Base-by-base conservation (phyloP, 2,888 invertebrate species). In the Ophraella communa region DNA sequence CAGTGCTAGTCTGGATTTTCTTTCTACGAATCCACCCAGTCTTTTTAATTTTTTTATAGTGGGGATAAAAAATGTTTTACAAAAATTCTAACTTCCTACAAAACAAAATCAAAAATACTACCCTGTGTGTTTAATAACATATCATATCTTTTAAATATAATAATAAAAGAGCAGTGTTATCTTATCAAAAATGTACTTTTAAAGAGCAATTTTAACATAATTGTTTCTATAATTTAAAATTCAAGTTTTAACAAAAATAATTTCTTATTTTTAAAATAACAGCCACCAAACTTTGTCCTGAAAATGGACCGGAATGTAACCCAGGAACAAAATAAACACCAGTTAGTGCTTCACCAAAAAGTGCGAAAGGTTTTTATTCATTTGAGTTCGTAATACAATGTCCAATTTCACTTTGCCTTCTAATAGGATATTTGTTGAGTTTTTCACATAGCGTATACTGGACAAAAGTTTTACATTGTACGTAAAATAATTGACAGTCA, bases 401-500 rank as follows among this genome's bases (percentile, higher is more conserved):
- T 52, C 60, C 60, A 30, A 60, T 60, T 60, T 52, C 5, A 52
- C 52, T 18, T 27, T 42, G 52, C 52, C 44, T 52, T 52, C 52
- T 27, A 27, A 60, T 52, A 52, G 58, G 39, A 62, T 62, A 62
- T 62, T 60, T 57, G 49, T 35, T 35, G 62, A 59, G 47, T 64
- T 59, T 62, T 64, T 52, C 53, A 49, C 59, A 54, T 54, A 49
- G 42, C 58, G 54, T 47, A 54, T 44, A 10, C 58, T 7, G 54
- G 49, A 59, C 59, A 54, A 53, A 64, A 64, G 20, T 64, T 64
- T 64, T 39, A 44, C 54, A 64, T 64, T 59, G 53, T 49, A 54
- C 54, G 47, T 52, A 14, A 59, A 53, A 64, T 64, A 64, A 64
- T 64, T 64, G 64, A 58, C 52, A 64, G 53, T 64, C 39, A 47